Evolutionary conservation across 1,140 invertebrate species (phyloP), one percentile per base, ranked within the genome.

Genomic region (Drosophila equinoxialis): DNA sequence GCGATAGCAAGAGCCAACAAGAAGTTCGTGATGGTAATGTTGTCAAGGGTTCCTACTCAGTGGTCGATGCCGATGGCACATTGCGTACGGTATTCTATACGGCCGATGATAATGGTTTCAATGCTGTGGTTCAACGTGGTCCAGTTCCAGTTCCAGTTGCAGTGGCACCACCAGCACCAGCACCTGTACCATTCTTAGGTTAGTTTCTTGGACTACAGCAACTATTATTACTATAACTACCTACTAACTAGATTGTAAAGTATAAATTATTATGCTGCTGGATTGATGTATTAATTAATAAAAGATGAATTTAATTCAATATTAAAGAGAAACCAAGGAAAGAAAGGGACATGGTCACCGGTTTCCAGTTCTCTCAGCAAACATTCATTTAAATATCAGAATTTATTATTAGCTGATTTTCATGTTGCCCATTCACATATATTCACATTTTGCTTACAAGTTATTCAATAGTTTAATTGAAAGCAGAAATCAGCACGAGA

Each of bases 21-120:
- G 94, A 95, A 85, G 93, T 93, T 73, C 93, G 94, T 17, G 92
- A 94, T 71, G 94, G 94, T n/a, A 94, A 95, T 74, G 78, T 94
- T 7, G 94, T 95, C 13, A 93, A 93, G 73, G 94, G 94, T 23
- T 93, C 93, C 58, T 95, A 94, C 81, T 94, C 93, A 0, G 82
- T 94, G 13, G 92, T 94, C 13, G 94, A 94, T 41, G 92, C 94
- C 33, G 94, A 95, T 65, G 94, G 94, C 23, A 94, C 93, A 6
- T 90, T 93, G 42, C 93, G 94, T 37, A 91, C 93, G 6, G 94
- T 94, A 5, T 93, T 94, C 74, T 95, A 94, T 81, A 92, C 93
- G 14, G 93, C 94, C 17, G 94, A 94, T 81, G 90, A 94, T 13
- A 94, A 94, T 64, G 94, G 94, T 23, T 95, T 95, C 92, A 94